Base-by-base conservation (phyloP, 2,888 invertebrate genomes). In the Athalia circularis region DNA sequence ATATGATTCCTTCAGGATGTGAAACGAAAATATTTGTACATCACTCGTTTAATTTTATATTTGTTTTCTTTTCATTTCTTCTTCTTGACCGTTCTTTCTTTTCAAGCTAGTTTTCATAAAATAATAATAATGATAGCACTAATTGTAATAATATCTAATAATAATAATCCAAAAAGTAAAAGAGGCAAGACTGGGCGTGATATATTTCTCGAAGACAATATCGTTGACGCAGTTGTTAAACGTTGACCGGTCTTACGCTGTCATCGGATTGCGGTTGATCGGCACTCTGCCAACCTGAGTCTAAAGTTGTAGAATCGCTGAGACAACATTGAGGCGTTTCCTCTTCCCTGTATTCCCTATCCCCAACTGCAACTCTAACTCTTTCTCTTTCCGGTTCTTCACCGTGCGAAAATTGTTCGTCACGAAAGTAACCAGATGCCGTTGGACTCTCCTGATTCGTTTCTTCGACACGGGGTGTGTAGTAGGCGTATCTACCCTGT, bases 231-330 rank as follows among this genome's bases (percentile, higher is more conserved):
- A 15, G 4, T 52, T 45, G 70, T 86, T 82, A 89, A 77, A 90
- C 89, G 76, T 90, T 89, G 8, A 89, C 87, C 2, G 87, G 89
- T 65, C 88, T 86, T 65, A 87, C 86, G 45, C 85, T 86, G 64
- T 89, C 89, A 8, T 88, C 86, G 9, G 86, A 86, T 78, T 86
- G 86, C 48, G 85, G 83, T n/a, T 87, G 85, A 61, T 88, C 88
- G 0, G 94, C 94, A 83, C 93, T 94, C 81, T 94, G 94, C 94
- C 94, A 94, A 0, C 94, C 94, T 0, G 94, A 93, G 82, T 94
- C 94, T 91, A 94, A 93, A 0, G 94, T 94, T 62, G 92, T 92
- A 0, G 93, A 92, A 67, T 93, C 93, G 81, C 92, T 93, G 76
- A 92, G 91, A 65, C 93, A 93, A 80, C 93, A 92, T 78, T 92